phyloP scores from a whole-genome alignment of 2,113 vertebrate genomes.

The Brachyhypopomus occidentalis region DNA sequence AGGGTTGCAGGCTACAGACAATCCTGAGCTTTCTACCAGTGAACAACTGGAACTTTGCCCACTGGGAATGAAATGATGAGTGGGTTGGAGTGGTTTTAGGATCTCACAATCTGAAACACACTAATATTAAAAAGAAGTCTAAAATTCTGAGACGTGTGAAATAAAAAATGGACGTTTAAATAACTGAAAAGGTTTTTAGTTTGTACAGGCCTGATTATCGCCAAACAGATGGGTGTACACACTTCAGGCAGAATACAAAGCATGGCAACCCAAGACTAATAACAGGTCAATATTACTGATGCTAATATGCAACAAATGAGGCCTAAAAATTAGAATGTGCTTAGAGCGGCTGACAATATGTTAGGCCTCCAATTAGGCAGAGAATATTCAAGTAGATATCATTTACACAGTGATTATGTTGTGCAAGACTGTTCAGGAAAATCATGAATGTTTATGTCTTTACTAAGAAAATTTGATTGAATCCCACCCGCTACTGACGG shows the following conservation, averaged over 20 bases:
- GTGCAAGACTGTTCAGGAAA: no score
- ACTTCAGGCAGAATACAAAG: not conserved
- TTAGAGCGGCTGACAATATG: slow-evolving; percentile 7
- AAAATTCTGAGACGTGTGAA: slow-evolving; percentile 8
- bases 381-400: not conserved
- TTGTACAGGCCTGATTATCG: not conserved
- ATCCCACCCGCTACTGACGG: no score
- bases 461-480: no score
- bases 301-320: slow-evolving; percentile 25
- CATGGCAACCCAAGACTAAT: not conserved
- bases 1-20: slow-evolving; percentile 35
- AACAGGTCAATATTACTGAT: slow-evolving; percentile 10
- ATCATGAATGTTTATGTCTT: no score
- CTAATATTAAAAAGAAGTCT: slow-evolving; percentile 26
- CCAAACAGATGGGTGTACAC: not conserved
- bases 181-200: not conserved
- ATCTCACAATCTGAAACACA: slow-evolving; percentile 53
- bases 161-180: slow-evolving; percentile 11
- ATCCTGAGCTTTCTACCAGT: slow-evolving; percentile 43
- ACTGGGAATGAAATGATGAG: not conserved
- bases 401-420: not conserved
- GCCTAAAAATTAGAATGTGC: slow-evolving; percentile 35
- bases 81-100: slow-evolving; percentile 10
- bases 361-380: not conserved
- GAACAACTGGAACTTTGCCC: slow-evolving; percentile 31